A percentile compares a stretch with the other conserved stretches of the same genome.
These are phyloP conservation scores for Scaptomyza pallida DNA, from an alignment of 1,140 invertebrate genomes.

Conservation along the genomic window DNA sequence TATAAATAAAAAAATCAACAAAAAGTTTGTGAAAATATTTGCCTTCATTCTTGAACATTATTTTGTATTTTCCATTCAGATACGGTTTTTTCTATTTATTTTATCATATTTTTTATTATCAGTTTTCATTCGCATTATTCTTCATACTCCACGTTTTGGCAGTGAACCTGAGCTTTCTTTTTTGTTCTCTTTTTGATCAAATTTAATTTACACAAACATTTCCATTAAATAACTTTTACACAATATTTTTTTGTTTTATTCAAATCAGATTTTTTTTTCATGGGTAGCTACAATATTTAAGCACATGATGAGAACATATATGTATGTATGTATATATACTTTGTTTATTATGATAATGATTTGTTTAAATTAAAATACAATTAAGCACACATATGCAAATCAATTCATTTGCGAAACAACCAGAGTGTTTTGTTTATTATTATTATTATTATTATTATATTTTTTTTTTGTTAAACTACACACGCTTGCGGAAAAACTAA, in stretches of 20 bases:
- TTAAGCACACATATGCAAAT: slow-evolving; percentile 52
- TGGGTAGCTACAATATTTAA: slow-evolving; percentile 42
- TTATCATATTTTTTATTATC: too few relatives aligned
- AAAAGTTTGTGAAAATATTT: slow-evolving; percentile 31
- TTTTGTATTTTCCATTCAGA: slow-evolving; percentile 11
- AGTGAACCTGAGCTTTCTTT: slow-evolving; percentile 83
- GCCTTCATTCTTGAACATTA: slow-evolving; percentile 19
- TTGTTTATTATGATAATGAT: slow-evolving; percentile 23
- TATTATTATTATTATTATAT: neutral
- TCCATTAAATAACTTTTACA: slow-evolving; percentile 34
- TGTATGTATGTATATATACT: too few relatives aligned
- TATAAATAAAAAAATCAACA: slow-evolving; percentile 1
- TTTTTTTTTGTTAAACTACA: slow-evolving; percentile 43
- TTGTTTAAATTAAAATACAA: slow-evolving; percentile 32
- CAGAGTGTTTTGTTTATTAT: slow-evolving; percentile 49
- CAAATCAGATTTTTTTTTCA: slow-evolving; percentile 32
- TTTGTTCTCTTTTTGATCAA: slow-evolving; percentile 70
- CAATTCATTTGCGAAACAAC: slow-evolving; percentile 53
- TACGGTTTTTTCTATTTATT: slow-evolving; percentile 7
- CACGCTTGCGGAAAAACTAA: slow-evolving; percentile 17
- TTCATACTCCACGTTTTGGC: slow-evolving; percentile 80
- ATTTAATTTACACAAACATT: slow-evolving; percentile 63
- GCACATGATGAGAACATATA: slow-evolving; percentile 40
- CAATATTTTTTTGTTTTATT: slow-evolving; percentile 48
- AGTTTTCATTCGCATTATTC: slow-evolving; percentile 55